Percentiles rank a stretch among this genome's conserved stretches.
Conservation (phyloP, 2,888 invertebrate species). For the Agrotis puta region DNA sequence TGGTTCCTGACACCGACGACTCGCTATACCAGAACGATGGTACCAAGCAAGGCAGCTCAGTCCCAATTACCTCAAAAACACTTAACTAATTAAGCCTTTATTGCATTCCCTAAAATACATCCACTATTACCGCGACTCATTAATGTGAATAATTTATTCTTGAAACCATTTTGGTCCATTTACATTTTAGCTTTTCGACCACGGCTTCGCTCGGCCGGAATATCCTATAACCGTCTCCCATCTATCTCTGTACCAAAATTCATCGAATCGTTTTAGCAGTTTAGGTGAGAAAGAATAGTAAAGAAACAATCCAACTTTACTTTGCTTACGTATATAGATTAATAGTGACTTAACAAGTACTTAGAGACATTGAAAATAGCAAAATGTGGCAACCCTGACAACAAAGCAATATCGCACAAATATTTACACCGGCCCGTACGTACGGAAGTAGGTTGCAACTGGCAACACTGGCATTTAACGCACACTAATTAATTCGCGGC, state of each 20-base stretch:
- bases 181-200: background rate
- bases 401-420: constrained; percentile 56
- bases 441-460: constrained; percentile 58
- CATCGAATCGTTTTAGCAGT: too few relatives aligned
- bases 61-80: background rate
- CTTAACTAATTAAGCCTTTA: background rate
- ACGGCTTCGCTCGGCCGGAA: too few relatives aligned
- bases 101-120: constrained; percentile 1
- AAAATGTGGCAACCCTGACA: constrained; percentile 37
- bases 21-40: too few relatives aligned
- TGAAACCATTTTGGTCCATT: background rate
- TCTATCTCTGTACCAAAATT: too few relatives aligned
- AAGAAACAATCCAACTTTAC: too few relatives aligned
- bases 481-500: constrained; percentile 52
- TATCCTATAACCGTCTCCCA: too few relatives aligned
- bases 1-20: too few relatives aligned
- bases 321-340: too few relatives aligned
- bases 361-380: constrained; percentile 25
- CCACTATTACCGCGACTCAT: background rate
- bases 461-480: constrained; percentile 58
- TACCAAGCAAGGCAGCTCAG: too few relatives aligned
- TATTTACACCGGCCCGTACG: constrained; percentile 51
- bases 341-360: too few relatives aligned
- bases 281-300: too few relatives aligned
- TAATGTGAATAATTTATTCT: background rate